A percentile compares a stretch with the other conserved stretches of the same genome.
Evolutionary conservation across 1,140 invertebrate species (phyloP).

Genomic region (Conus betulinus): DNA sequence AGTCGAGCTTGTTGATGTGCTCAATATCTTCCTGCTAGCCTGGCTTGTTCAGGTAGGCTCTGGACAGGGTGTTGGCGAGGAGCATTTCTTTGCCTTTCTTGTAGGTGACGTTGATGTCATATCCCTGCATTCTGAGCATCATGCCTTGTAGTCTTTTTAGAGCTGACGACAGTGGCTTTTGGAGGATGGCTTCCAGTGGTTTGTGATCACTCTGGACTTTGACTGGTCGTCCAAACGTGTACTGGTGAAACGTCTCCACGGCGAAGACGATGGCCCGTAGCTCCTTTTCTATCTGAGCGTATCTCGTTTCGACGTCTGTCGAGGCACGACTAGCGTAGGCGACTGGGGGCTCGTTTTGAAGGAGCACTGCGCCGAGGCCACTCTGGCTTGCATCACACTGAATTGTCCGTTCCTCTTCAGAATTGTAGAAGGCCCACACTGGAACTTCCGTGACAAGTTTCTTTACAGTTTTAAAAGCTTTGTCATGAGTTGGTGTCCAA

Average conservation of each 20-base stretch:
- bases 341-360: conserved; percentile 41
- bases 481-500: no score
- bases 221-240: conserved; percentile 9
- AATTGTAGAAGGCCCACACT: conserved; percentile 26
- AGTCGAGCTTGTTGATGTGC: no score
- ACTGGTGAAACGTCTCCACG: conserved; percentile 64
- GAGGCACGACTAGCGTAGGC: conserved; percentile 74
- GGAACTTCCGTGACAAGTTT: not conserved
- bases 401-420: not conserved
- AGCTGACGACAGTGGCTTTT: not conserved
- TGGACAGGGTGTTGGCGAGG: conserved; percentile 16
- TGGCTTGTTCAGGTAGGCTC: not conserved
- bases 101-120: conserved; percentile 3
- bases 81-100: conserved; percentile 21
- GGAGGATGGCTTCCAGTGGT: no score
- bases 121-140: not conserved
- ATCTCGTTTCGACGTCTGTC: conserved; percentile 66
- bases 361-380: no score
- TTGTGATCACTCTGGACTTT: no score
- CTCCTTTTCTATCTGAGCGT: conserved; percentile 76
- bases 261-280: conserved; percentile 76
- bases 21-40: no score
- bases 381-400: conserved; percentile 13
- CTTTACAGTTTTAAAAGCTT: no score
- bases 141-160: conserved; percentile 8